Conservation (phyloP, 2,113 vertebrate species). For the Rhinogobius similis region DNA sequence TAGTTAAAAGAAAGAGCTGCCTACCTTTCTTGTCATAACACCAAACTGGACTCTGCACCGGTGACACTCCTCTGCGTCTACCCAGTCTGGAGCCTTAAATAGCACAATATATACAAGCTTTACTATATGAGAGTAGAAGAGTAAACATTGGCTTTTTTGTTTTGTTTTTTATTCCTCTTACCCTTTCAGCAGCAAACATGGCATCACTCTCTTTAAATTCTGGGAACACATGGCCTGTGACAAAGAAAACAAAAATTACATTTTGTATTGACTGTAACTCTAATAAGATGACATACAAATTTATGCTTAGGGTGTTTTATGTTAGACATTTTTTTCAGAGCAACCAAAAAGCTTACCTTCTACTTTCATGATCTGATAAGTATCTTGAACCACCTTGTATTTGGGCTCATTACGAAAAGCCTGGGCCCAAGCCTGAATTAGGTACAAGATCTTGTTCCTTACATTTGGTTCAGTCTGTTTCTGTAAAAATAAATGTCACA, state of each 20-base stretch:
- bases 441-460: conserved; percentile 92
- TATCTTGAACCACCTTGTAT: conserved; percentile 99
- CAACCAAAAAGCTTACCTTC: conserved; percentile 82
- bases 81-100: conserved; percentile 94
- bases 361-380: conserved; percentile 99
- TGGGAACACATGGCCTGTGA: conserved; percentile 90
- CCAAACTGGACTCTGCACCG: conserved; percentile 96
- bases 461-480: conserved; percentile 93
- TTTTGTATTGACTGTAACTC: background rate
- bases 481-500: conserved; percentile 53
- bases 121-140: background rate
- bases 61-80: conserved; percentile 97
- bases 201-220: conserved; percentile 99
- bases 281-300: background rate
- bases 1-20: conserved; percentile 39
- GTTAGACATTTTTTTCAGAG: background rate
- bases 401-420: conserved; percentile 98
- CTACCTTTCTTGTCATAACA: conserved; percentile 94
- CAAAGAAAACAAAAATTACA: background rate
- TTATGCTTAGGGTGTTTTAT: background rate
- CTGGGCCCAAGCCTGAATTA: conserved; percentile 97
- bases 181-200: conserved; percentile 96
- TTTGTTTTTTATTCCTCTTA: conserved; percentile 66
- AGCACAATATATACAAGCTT: background rate
- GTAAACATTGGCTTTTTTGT: background rate